These are phyloP conservation scores for Miniopterus natalensis DNA, from an alignment of 2,113 vertebrate species.

Conservation along the genomic window DNA sequence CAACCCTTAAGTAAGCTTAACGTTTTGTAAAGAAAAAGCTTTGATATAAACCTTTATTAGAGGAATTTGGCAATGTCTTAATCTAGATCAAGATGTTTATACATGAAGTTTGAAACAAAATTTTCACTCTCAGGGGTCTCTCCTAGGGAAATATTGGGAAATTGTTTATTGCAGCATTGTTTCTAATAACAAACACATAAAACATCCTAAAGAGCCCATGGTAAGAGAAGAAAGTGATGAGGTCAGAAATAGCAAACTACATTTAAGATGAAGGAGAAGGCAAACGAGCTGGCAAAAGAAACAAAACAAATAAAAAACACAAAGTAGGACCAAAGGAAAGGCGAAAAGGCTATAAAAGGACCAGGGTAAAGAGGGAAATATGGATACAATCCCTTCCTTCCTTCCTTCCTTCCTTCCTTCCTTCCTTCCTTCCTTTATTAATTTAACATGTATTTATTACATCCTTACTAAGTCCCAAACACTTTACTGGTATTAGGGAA, in stretches of 20 bases:
- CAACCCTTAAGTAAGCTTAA: not conserved
- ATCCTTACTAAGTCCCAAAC: not conserved
- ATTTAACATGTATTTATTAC: not conserved
- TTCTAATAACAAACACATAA: not conserved
- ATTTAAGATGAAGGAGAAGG: not conserved
- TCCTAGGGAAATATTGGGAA: not conserved
- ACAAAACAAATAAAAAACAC: not conserved
- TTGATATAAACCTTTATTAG: not conserved
- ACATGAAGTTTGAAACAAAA: not conserved
- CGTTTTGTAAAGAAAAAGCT: not conserved
- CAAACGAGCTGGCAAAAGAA: not conserved
- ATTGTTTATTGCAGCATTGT: not conserved
- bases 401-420: accelerated
- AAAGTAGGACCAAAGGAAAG: not conserved
- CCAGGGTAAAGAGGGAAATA: not conserved
- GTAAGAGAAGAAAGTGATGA: not conserved
- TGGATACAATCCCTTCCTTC: not conserved
- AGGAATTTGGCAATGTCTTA: not conserved
- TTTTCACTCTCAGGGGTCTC: not conserved
- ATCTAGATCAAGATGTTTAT: not conserved
- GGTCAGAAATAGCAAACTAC: not conserved
- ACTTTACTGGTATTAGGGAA: not conserved
- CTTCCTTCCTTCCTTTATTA: not conserved
- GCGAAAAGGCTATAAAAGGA: not conserved
- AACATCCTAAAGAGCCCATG: not conserved